Base-by-base conservation (phyloP, 2,888 invertebrate species). In the Himalopsyche japonica region DNA sequence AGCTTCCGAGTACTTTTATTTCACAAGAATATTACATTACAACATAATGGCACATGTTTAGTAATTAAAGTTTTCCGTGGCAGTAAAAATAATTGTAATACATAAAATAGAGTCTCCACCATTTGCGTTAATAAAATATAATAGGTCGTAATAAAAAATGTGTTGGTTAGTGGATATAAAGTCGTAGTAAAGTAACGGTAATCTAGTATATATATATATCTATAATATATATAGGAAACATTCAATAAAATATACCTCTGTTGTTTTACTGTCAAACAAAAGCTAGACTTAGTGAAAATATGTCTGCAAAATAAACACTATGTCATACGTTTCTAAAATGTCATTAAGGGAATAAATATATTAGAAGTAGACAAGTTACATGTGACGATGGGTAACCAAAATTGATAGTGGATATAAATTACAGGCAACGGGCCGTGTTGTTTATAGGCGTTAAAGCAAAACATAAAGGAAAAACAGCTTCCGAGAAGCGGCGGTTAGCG, bases 381-480 rank as follows among this genome's bases (percentile, higher is more conserved):
- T 37, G 77, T 34, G 77, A 77, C 43, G 77, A 77, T 77, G 43
- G 37, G 34, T 77, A 43, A 77, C 34, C 77, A 77, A 77, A 77
- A 77, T 77, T 77, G 77, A 43, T 77, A 43, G 77, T 43, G 77
- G 79, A 57, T 48, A 83, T 83, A 79, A 83, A 83, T 83, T 48
- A 83, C 70, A 77, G 43, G 37, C 37, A 77, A 64, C 49, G 34
- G 82, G 64, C 77, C 81, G 81, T 78, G 77, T 84, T 84, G 81
- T 84, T 81, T 81, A 78, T 64, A 81, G 78, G 32, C 84, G 24
- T 24, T 32, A 34, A 47, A 37, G 76, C 47, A 76, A 70, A 70
- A 76, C 47, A 49, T 64, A 84, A 81, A 84, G 78, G 81, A 77
- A 78, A 81, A 76, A 76, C 80, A 80, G 78, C 24, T 64, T 83